A percentile compares a stretch with the other conserved stretches of the same genome.
Evolutionary conservation across 1,140 invertebrate genomes (phyloP).

Genomic region (Bombus waltoni): DNA sequence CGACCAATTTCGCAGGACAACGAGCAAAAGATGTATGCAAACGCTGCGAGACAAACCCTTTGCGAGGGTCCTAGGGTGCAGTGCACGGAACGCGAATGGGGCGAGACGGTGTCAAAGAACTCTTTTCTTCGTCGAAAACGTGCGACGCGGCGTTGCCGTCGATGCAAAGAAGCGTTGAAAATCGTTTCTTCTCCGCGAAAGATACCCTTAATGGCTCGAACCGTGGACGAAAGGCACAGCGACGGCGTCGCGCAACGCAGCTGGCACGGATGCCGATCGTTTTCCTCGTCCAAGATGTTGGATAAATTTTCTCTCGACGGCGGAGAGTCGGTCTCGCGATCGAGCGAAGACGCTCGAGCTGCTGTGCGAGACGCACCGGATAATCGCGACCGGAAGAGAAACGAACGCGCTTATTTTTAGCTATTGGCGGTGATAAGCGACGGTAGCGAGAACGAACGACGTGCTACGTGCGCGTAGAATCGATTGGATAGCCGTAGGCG

Average conservation of each 20-base stretch:
- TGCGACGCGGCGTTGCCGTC: neutral
- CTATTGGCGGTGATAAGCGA: neutral
- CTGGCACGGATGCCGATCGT: neutral
- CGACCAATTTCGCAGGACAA: slow-evolving; percentile 53
- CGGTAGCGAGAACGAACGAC: neutral
- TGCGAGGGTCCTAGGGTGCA: neutral
- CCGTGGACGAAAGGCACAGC: too few relatives aligned
- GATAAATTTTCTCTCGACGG: too few relatives aligned
- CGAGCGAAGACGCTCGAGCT: neutral
- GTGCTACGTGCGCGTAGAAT: neutral
- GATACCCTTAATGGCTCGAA: too few relatives aligned
- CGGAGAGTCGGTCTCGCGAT: neutral
- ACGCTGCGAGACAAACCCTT: neutral
- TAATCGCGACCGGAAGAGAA: slow-evolving; percentile 30
- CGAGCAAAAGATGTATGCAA: slow-evolving; percentile 41
- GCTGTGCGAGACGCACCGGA: neutral
- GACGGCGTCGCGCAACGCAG: too few relatives aligned
- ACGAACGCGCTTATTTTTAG: slow-evolving; percentile 33
- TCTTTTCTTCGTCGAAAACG: neutral
- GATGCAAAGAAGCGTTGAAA: too few relatives aligned
- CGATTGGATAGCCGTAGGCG: slow-evolving; percentile 25
- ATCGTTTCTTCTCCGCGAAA: too few relatives aligned
- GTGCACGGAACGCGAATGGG: neutral
- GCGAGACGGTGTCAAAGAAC: slow-evolving; percentile 4
- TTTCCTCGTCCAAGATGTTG: too few relatives aligned